Conservation (phyloP, 1,140 invertebrate genomes). For the Cotesia glomerata region DNA sequence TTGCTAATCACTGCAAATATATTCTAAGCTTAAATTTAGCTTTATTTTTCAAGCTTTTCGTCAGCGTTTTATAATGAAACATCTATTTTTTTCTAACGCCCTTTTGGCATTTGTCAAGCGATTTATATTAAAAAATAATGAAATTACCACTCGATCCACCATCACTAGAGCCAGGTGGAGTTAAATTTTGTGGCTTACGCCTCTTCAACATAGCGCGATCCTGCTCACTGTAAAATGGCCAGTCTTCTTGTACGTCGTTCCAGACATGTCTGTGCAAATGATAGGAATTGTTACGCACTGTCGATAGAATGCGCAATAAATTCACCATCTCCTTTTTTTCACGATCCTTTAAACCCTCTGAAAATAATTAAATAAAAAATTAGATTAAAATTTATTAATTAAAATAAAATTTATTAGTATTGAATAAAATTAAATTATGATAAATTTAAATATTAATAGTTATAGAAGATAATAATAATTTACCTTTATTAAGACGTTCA, state of each 20-base stretch:
- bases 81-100: too few species aligned
- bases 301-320: constrained; percentile 80
- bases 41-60: too few species aligned
- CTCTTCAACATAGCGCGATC: constrained; percentile 86
- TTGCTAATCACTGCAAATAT: too few species aligned
- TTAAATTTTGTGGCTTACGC: constrained; percentile 86
- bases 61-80: too few species aligned
- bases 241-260: constrained; percentile 93
- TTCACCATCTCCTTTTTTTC: constrained; percentile 77
- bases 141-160: constrained; percentile 70
- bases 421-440: constrained; percentile 12
- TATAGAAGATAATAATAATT: constrained; percentile 8
- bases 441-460: constrained; percentile 4
- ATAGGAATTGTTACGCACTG: constrained; percentile 86
- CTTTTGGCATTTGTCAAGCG: not conserved
- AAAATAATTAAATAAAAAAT: too few species aligned
- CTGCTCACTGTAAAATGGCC: constrained; percentile 90
- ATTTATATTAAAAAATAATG: constrained; percentile 4
- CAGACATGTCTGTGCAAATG: constrained; percentile 83
- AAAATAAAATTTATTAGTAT: too few species aligned
- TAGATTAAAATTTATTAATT: too few species aligned
- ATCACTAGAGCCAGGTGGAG: constrained; percentile 83
- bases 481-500: constrained; percentile 79
- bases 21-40: too few species aligned
- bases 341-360: constrained; percentile 84